Conservation (phyloP, 2,113 vertebrate species). For the Epinephelus fuscoguttatus region DNA sequence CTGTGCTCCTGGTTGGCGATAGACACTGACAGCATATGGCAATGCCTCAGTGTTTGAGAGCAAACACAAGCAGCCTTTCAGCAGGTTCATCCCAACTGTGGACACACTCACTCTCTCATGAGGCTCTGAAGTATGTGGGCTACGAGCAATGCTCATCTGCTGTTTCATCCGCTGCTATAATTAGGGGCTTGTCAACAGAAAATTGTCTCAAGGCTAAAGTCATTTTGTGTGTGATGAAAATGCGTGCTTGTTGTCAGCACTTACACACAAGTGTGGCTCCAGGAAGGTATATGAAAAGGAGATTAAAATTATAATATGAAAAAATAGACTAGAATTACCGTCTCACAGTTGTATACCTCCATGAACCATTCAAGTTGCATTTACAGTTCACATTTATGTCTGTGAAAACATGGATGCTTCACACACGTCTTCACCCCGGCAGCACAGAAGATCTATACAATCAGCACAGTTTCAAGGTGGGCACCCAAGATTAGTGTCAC, state of each 20-base stretch:
- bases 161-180: constrained; percentile 45
- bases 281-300: no score
- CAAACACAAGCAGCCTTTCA: constrained; percentile 41
- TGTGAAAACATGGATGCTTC: no score
- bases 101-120: constrained; percentile 6
- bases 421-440: no score
- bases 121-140: constrained; percentile 25
- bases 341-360: no score
- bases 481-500: no score
- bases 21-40: constrained; percentile 39
- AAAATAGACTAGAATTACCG: no score
- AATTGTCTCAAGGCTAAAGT: constrained; percentile 40
- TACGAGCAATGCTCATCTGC: constrained; percentile 37
- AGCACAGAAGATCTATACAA: no score
- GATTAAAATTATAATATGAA: no score
- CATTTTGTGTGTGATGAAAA: constrained; percentile 20
- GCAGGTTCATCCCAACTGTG: constrained; percentile 30
- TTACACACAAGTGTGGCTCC: no score
- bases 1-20: constrained; percentile 15
- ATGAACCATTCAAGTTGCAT: no score
- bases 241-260: neutral
- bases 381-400: no score
- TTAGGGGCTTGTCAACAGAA: constrained; percentile 30
- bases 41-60: constrained; percentile 22
- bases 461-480: no score